A percentile compares a stretch with the other conserved stretches of the same genome.
phyloP scores from a whole-genome alignment of 2,797 vertebrate species.

The Enteromius viviparus region DNA sequence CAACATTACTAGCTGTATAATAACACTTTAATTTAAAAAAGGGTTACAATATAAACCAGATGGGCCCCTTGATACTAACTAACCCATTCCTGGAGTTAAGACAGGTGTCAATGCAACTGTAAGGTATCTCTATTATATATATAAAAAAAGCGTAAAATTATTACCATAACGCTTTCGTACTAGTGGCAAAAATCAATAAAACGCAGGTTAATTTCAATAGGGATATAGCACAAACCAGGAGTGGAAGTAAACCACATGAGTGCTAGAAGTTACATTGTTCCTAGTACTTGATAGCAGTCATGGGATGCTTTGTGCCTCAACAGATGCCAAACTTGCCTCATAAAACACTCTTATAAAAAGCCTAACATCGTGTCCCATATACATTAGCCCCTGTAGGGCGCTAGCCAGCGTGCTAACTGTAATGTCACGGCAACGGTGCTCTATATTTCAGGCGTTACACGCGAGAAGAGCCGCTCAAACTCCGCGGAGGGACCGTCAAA shows the following conservation, averaged over 20 bases:
- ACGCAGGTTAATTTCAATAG: not conserved
- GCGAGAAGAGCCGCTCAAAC: conserved; percentile 68
- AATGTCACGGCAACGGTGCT: conserved; percentile 78
- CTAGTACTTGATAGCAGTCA: conserved; percentile 30
- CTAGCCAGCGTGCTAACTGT: conserved; percentile 75
- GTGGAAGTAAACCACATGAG: conserved; percentile 33
- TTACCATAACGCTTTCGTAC: not conserved
- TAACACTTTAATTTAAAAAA: not conserved
- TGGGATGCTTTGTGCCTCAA: conserved; percentile 46
- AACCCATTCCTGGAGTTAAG: conserved; percentile 29
- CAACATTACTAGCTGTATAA: not conserved
- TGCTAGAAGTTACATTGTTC: conserved; percentile 46
- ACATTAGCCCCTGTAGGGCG: conserved; percentile 68
- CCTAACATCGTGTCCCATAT: conserved; percentile 70
- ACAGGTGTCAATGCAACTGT: conserved; percentile 37
- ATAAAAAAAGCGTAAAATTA: conserved; percentile 2
- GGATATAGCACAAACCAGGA: not conserved
- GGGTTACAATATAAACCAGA: not conserved
- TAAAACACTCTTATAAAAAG: conserved; percentile 46
- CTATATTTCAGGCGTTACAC: conserved; percentile 75
- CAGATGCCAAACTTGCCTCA: conserved; percentile 39
- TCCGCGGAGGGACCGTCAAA: conserved; percentile 69
- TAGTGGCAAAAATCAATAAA: not conserved
- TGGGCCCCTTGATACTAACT: conserved; percentile 36
- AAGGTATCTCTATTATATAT: not conserved